A percentile compares a stretch with the other conserved stretches of the same genome.
Conservation (phyloP, 92 coral and sea anemone species). For the Parazoanthus atlanticus region DNA sequence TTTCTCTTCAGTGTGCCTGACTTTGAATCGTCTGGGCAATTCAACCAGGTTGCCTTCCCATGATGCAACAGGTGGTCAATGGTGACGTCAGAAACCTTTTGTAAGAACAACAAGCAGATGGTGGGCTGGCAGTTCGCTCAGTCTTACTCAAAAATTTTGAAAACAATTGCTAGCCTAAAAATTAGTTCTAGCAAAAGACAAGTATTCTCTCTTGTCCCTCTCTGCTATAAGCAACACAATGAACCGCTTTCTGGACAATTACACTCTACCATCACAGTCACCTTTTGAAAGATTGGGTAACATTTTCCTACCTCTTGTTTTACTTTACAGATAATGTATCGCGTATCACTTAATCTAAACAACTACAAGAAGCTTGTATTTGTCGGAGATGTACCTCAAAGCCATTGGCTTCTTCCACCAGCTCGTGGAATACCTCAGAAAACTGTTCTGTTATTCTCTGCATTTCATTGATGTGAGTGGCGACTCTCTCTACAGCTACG, state of each 20-base stretch:
- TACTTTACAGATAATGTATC: neutral
- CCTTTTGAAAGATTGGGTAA: too few species aligned
- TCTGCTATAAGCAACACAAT: too few species aligned
- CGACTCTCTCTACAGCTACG: conserved; percentile 92
- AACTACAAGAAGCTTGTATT: neutral
- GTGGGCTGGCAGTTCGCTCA: neutral
- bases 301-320: neutral
- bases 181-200: too few species aligned
- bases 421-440: conserved; percentile 84
- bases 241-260: too few species aligned
- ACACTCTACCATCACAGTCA: too few species aligned
- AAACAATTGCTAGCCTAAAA: too few species aligned
- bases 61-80: conserved; percentile 89
- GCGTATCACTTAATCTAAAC: neutral
- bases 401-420: conserved; percentile 68
- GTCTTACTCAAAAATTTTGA: neutral
- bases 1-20: conserved; percentile 87
- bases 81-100: conserved; percentile 91
- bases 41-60: conserved; percentile 94
- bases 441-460: conserved; percentile 95
- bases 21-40: conserved; percentile 91
- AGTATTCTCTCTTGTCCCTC: too few species aligned
- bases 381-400: conserved; percentile 70
- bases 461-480: conserved; percentile 97
- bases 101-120: neutral